These are phyloP conservation scores for Decapterus maruadsi DNA, from an alignment of 2,797 vertebrate species.

Conservation along the genomic window DNA sequence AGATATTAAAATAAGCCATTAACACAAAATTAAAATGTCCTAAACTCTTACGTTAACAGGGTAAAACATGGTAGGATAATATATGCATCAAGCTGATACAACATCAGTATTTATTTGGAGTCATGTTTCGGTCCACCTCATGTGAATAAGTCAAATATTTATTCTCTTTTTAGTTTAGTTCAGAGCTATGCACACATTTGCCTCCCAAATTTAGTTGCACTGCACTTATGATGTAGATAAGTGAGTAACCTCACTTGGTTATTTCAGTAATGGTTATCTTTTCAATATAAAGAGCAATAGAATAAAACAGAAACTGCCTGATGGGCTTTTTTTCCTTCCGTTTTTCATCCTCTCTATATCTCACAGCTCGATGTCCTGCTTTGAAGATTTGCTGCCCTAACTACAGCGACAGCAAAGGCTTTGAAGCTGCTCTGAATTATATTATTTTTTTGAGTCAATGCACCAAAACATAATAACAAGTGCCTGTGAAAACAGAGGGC, in stretches of 20 bases:
- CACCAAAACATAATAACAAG: conserved; percentile 1
- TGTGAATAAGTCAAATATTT: no score
- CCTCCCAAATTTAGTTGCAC: background rate
- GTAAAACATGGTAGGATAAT: no score
- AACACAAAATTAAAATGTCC: no score
- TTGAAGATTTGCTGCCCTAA: background rate
- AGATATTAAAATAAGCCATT: no score
- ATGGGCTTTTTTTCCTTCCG: background rate
- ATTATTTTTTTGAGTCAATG: background rate
- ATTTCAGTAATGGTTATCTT: background rate
- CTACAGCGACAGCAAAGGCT: background rate
- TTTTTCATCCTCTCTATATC: background rate
- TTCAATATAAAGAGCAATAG: background rate
- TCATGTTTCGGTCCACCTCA: no score
- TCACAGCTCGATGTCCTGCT: background rate
- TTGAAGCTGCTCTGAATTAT: background rate
- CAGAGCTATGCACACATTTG: no score
- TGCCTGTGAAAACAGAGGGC: background rate
- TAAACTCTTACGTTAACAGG: no score
- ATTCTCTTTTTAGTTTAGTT: no score
- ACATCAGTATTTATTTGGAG: no score
- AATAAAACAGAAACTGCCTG: background rate
- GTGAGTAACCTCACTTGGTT: background rate
- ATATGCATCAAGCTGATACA: no score
- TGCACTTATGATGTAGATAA: background rate